Evolutionary conservation across 1,140 invertebrate genomes (phyloP), one percentile per base, ranked within the genome.

Genomic region (Mercenaria mercenaria): DNA sequence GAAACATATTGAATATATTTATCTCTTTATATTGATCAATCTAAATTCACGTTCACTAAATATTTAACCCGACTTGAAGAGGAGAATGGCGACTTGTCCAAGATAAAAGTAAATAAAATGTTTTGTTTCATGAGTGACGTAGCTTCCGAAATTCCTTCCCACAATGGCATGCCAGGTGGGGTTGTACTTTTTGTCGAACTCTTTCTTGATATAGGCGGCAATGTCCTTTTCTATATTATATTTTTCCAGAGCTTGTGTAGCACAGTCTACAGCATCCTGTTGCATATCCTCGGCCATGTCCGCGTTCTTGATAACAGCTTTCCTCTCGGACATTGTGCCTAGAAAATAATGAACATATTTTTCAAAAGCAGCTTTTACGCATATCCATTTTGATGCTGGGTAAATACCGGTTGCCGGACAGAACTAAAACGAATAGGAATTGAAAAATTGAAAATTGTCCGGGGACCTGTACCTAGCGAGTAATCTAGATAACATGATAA

Each of bases 281-380:
- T 99, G 99, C 99, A 99, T 99, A 96, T 99, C 99, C 96, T 99
- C 99, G 90, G 98, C 98, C 99, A 99, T 99, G 96, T 99, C 99
- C 92, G 99, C 99, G 97, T 99, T 99, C 97, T 99, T 99, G 95
- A 99, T 99, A 61, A 99, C 99, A 34, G 99, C 99, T 97, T 99
- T 99, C 96, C 98, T 97, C 96, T 99, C 99, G 95, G 98, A 97
- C 98, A 99, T 99, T 29, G 32, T 93, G 84, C 87, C 52, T 41
- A 72, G 80, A 1, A 83, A 95, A 34, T 8, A 74, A 64, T 64
- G 23, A 64, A 6, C 8, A n/a, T 47, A 47, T n/a, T 47, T 47
- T n/a, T n/a, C 50, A 13, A 23, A 52, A 52, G 23, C 50, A 52
- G 23, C 10, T 52, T n/a, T n/a, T n/a, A n/a, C n/a, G n/a, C 50